Base-by-base conservation (phyloP, 2,797 vertebrate species). In the Cottoperca gobio region DNA sequence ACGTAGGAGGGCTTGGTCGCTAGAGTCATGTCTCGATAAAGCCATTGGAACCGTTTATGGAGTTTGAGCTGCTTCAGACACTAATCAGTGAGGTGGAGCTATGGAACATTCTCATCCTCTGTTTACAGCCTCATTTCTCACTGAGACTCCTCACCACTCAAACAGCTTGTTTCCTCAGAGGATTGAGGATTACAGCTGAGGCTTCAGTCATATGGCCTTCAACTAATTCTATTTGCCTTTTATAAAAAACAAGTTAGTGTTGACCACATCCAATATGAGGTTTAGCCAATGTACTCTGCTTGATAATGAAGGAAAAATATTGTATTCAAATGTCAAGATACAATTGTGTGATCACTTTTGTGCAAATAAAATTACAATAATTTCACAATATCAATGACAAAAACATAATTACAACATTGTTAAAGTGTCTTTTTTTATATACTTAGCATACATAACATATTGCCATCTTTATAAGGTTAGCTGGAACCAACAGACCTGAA, bases 31-130 rank as follows among this genome's bases (percentile, higher is more conserved):
- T 57, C 60, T 61, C 9, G 0, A 42, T 43, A 50, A 66, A 70
- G 49, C 50, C 37, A 62, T 2, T 28, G 19, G 37, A 68, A 45
- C 37, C 28, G 43, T 67, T 71, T 12, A 31, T 39, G 62, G 49
- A 46, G 62, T 19, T 45, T 39, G 13, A 71, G 67, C 55, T 48
- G 48, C 48, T 42, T 75, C 23, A 66, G 66, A 54, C 49, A 24
- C 55, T 71, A 62, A 55, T 76, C 78, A 52, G 43, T 52, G 55
- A 67, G 43, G 43, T 57, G 61, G 23, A 57, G 73, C 62, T 26
- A 23, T 11, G 23, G n/a, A 35, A 17, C 35, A 67, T 66, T 21
- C 48, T 65, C 66, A 40, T 11, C 54, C 26, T 57, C 11, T 52
- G 28, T 46, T 26, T 23, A 45, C 23, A 24, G 49, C 55, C 31